A percentile compares a stretch with the other conserved stretches of the same genome.
Evolutionary conservation across 1,140 invertebrate species (phyloP).

Genomic region (Halesus radiatus): DNA sequence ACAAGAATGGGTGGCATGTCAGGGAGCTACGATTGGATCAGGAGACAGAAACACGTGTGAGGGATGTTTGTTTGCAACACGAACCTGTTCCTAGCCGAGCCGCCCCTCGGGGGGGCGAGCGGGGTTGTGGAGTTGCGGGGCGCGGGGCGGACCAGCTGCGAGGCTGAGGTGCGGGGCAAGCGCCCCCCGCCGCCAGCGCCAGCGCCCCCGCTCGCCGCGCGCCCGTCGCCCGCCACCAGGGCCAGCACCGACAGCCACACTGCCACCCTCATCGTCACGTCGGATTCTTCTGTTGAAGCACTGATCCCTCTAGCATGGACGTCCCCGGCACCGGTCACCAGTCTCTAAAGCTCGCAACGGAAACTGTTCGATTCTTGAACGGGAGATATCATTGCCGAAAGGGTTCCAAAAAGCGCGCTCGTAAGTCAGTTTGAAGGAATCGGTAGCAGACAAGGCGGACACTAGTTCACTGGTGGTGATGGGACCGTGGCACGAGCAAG

Average conservation of each 20-base stretch:
- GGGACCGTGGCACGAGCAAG: conserved; percentile 5
- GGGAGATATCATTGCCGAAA: neutral
- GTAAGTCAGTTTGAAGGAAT: neutral
- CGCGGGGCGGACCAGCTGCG: conserved; percentile 30
- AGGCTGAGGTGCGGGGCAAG: conserved; percentile 42
- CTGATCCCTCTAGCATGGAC: neutral
- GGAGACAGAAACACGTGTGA: neutral
- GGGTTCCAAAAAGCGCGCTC: neutral
- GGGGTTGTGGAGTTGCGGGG: conserved; percentile 12
- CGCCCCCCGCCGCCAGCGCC: conserved; percentile 6
- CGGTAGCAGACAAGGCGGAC: neutral
- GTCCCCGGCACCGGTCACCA: neutral
- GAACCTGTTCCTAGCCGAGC: conserved; percentile 21
- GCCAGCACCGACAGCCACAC: conserved; percentile 24
- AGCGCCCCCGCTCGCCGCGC: conserved; percentile 9
- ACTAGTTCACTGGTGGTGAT: neutral
- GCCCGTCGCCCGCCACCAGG: neutral
- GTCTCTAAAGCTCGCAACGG: neutral
- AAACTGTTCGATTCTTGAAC: neutral
- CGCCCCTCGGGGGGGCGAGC: neutral
- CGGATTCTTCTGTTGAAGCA: neutral
- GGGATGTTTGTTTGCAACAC: neutral
- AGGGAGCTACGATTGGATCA: neutral
- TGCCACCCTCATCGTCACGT: conserved; percentile 9
- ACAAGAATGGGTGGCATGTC: too few relatives aligned